A percentile compares a stretch with the other conserved stretches of the same genome.
phyloP scores from a whole-genome alignment of 2,888 invertebrate genomes.

The Pasiphila rectangulata region DNA sequence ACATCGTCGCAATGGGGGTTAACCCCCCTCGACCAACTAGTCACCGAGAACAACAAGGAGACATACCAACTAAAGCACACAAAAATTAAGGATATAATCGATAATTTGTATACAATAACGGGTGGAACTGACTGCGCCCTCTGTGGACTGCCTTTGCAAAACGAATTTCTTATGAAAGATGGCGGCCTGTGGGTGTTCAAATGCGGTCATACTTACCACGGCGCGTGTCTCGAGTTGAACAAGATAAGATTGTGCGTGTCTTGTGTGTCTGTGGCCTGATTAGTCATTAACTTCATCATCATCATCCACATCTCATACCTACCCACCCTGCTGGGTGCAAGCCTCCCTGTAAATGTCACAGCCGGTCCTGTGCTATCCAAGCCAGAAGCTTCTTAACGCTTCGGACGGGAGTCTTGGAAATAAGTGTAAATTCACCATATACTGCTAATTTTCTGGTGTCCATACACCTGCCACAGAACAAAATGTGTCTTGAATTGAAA shows the following conservation, averaged over 20 bases:
- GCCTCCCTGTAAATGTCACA: too few species aligned
- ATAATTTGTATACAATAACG: constrained; percentile 32
- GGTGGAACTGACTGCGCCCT: constrained; percentile 67
- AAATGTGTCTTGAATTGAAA: too few species aligned
- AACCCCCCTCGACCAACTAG: constrained; percentile 34
- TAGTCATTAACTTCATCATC: too few species aligned
- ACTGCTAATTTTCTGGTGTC: too few species aligned
- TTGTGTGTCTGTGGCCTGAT: constrained; percentile 49
- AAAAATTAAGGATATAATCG: constrained; percentile 47
- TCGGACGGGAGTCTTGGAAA: too few species aligned
- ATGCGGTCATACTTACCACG: constrained; percentile 83
- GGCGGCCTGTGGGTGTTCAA: constrained; percentile 83
- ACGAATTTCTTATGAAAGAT: constrained; percentile 80
- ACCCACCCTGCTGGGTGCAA: too few species aligned
- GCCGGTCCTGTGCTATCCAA: too few species aligned
- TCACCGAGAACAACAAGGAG: constrained; percentile 21
- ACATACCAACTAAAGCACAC: constrained; percentile 36
- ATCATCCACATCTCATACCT: too few species aligned
- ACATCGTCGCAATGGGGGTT: constrained; percentile 79
- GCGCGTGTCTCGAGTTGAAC: constrained; percentile 81
- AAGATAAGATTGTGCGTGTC: constrained; percentile 73
- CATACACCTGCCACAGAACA: too few species aligned
- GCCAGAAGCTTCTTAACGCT: too few species aligned
- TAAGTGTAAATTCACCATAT: too few species aligned
- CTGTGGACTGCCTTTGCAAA: constrained; percentile 82